Conservation (phyloP, 1,140 invertebrate species). For the Polyergus mexicanus region DNA sequence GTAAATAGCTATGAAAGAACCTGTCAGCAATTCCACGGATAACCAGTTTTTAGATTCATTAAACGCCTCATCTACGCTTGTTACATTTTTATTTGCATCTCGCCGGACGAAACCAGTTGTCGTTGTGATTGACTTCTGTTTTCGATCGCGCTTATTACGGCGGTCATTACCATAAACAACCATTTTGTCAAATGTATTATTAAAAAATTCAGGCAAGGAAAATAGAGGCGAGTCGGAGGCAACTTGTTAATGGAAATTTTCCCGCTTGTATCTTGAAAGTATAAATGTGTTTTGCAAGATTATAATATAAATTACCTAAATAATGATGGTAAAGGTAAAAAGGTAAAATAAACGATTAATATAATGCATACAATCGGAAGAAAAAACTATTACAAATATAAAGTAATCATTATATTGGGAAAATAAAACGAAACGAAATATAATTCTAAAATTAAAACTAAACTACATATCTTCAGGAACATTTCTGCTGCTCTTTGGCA, state of each 20-base stretch:
- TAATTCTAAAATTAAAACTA: background rate
- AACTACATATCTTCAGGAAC: constrained; percentile 69
- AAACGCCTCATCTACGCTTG: constrained; percentile 62
- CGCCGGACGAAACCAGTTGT: constrained; percentile 20
- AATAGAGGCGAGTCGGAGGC: background rate
- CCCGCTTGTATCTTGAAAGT: background rate
- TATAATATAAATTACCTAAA: no score
- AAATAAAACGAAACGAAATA: background rate
- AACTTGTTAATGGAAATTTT: background rate
- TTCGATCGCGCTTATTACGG: background rate
- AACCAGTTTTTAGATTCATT: constrained; percentile 73
- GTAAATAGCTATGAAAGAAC: constrained; percentile 51
- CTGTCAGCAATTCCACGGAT: constrained; percentile 54
- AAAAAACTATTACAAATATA: background rate
- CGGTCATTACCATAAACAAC: background rate
- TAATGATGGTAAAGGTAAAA: no score
- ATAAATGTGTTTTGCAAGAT: background rate
- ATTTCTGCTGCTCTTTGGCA: constrained; percentile 73
- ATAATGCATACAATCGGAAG: background rate
- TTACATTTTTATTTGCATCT: constrained; percentile 39
- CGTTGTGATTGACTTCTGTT: constrained; percentile 6
- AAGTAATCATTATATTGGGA: background rate
- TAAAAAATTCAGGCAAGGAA: background rate
- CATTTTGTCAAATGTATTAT: background rate
- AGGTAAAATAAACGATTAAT: background rate